Conservation (phyloP, 2,797 vertebrate genomes). For the Mormyrus hasselquistii region DNA sequence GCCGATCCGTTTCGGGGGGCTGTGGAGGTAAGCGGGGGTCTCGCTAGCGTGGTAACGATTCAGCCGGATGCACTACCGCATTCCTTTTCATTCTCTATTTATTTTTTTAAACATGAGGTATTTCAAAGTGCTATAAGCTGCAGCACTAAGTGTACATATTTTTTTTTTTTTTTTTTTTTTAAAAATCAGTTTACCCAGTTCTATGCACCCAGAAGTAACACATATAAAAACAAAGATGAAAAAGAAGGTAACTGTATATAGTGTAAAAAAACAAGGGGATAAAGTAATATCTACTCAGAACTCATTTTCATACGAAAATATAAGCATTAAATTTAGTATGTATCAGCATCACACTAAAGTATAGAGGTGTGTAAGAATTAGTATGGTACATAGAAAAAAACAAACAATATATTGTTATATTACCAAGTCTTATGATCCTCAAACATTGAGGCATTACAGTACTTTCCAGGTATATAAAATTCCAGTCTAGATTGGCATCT, state of each 20-base stretch:
- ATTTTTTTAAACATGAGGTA: constrained; percentile 99
- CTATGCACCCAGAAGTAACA: constrained; percentile 97
- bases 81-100: constrained; percentile 80
- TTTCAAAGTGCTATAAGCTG: constrained; percentile 99
- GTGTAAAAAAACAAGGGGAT: constrained; percentile 98
- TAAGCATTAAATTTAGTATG: constrained; percentile 99
- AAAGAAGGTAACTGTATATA: constrained; percentile 82
- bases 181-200: constrained; percentile 86
- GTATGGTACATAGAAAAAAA: constrained; percentile 85
- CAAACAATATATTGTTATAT: constrained; percentile 89
- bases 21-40: background rate
- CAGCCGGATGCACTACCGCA: constrained; percentile 23
- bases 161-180: constrained; percentile 49
- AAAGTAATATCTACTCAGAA: constrained; percentile 99
- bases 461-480: constrained; percentile 94
- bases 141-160: constrained; percentile 99
- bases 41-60: constrained; percentile 19
- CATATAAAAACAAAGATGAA: constrained; percentile 88
- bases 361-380: constrained; percentile 98
- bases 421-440: constrained; percentile 91
- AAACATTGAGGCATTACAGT: constrained; percentile 98
- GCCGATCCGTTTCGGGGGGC: background rate
- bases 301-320: constrained; percentile 99
- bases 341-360: constrained; percentile 99
- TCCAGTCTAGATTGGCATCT: constrained; percentile 95